Percentiles rank a stretch among this genome's conserved stretches.
Conservation (phyloP, 2,888 invertebrate species). For the Lydus trimaculatus region DNA sequence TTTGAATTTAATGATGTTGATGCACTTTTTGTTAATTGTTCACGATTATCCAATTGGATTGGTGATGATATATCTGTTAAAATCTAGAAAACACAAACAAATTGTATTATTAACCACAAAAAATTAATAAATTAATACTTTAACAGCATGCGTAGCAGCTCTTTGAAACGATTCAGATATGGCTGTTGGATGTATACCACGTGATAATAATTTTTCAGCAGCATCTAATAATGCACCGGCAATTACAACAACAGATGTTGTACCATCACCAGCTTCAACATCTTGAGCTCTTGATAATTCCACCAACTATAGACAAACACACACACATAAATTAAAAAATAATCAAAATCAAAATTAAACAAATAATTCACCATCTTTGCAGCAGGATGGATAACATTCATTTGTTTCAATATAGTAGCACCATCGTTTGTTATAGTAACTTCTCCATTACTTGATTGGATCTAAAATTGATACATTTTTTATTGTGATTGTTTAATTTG, state of each 20-base stretch:
- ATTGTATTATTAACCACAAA: constrained; percentile 26
- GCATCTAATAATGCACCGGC: constrained; percentile 96
- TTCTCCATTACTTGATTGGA: constrained; percentile 95
- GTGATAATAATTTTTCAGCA: constrained; percentile 87
- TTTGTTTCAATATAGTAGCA: constrained; percentile 98
- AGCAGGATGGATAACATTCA: constrained; percentile 98
- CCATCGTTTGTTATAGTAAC: constrained; percentile 99
- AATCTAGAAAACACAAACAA: constrained; percentile 60
- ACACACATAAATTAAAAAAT: not conserved
- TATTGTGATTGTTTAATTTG: constrained; percentile 6
- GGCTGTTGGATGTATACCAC: constrained; percentile 96
- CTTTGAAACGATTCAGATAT: constrained; percentile 98
- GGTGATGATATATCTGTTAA: constrained; percentile 85
- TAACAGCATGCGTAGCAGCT: constrained; percentile 77
- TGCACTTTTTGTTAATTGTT: constrained; percentile 91
- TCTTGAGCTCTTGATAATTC: constrained; percentile 99
- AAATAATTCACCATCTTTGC: constrained; percentile 90
- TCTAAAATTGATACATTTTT: constrained; percentile 65
- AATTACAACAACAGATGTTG: constrained; percentile 97
- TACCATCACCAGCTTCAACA: constrained; percentile 99
- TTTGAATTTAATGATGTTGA: constrained; percentile 98
- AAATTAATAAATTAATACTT: constrained; percentile 47
- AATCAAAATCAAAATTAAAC: not conserved
- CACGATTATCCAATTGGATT: constrained; percentile 84
- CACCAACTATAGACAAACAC: constrained; percentile 75